A percentile compares a stretch with the other conserved stretches of the same genome.
These are phyloP conservation scores for Phyllostomus hastatus DNA, from an alignment of 2,113 vertebrate species.

Conservation along the genomic window DNA sequence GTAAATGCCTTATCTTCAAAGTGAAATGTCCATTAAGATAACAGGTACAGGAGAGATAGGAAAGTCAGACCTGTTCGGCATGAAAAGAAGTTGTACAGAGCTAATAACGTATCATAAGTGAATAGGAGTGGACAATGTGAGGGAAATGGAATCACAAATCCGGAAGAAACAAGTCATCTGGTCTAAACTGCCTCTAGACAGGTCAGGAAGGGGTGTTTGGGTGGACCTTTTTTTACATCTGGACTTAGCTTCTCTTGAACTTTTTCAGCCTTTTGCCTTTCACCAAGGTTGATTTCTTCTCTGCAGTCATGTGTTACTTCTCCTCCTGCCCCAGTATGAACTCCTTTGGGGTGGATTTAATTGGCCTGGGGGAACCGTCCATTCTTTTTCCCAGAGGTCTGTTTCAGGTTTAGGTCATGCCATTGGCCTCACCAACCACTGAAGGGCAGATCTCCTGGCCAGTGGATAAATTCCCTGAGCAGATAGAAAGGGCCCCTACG, in stretches of 20 bases:
- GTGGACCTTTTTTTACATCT: constrained; percentile 49
- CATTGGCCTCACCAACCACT: constrained; percentile 36
- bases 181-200: constrained; percentile 38
- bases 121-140: background rate
- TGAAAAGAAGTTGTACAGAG: background rate
- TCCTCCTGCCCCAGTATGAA: constrained; percentile 25
- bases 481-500: constrained; percentile 24
- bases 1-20: background rate
- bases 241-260: constrained; percentile 41
- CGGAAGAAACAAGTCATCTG: constrained; percentile 46
- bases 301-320: background rate
- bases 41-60: background rate
- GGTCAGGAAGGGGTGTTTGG: constrained; percentile 51
- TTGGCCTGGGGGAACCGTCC: constrained; percentile 37
- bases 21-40: background rate
- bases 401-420: constrained; percentile 68
- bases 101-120: constrained; percentile 4
- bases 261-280: constrained; percentile 47
- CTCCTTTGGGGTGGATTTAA: constrained; percentile 41
- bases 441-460: constrained; percentile 55
- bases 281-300: constrained; percentile 18
- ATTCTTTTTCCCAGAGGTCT: constrained; percentile 47
- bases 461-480: constrained; percentile 45
- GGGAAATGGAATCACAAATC: constrained; percentile 31
- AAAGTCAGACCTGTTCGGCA: background rate